These are phyloP conservation scores for Drosophila atripex DNA, from an alignment of 2,888 invertebrate species.

Conservation along the genomic window DNA sequence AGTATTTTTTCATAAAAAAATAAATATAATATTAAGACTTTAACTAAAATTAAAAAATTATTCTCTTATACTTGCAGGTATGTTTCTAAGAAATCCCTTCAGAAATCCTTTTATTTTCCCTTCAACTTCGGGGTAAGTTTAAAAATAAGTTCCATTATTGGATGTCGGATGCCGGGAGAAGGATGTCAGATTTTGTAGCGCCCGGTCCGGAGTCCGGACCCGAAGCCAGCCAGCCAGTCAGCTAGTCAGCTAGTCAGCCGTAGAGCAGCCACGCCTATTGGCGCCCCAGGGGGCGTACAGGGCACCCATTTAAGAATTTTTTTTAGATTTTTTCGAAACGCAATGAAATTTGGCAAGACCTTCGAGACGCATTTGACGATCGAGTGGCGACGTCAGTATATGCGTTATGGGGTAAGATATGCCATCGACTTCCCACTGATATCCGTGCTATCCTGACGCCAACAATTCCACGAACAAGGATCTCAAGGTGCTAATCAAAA, in stretches of 20 bases:
- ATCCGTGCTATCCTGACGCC: not conserved
- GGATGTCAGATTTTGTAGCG: conserved; percentile 61
- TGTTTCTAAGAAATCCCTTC: not conserved
- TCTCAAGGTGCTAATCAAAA: conserved; percentile 96
- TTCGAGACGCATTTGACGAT: conserved; percentile 98
- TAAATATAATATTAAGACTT: no score
- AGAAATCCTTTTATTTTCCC: not conserved
- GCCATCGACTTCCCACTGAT: not conserved
- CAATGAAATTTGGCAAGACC: conserved; percentile 99
- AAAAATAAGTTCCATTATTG: not conserved
- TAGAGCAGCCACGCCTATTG: conserved; percentile 29
- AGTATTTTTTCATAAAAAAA: no score
- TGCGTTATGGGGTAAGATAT: conserved; percentile 89
- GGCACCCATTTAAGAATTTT: not conserved
- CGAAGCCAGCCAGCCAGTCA: conserved; percentile 25
- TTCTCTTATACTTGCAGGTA: conserved; percentile 11
- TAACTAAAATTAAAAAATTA: no score
- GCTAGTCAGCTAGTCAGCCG: conserved; percentile 31
- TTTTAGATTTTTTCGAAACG: conserved; percentile 7
- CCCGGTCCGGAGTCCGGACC: conserved; percentile 19
- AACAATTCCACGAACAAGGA: conserved; percentile 85
- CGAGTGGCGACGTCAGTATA: conserved; percentile 99
- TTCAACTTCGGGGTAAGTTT: not conserved
- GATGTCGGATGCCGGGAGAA: conserved; percentile 29
- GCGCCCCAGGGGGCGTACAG: conserved; percentile 26